Base-by-base conservation (phyloP, 2,797 vertebrate genomes). In the Periparus ater region DNA sequence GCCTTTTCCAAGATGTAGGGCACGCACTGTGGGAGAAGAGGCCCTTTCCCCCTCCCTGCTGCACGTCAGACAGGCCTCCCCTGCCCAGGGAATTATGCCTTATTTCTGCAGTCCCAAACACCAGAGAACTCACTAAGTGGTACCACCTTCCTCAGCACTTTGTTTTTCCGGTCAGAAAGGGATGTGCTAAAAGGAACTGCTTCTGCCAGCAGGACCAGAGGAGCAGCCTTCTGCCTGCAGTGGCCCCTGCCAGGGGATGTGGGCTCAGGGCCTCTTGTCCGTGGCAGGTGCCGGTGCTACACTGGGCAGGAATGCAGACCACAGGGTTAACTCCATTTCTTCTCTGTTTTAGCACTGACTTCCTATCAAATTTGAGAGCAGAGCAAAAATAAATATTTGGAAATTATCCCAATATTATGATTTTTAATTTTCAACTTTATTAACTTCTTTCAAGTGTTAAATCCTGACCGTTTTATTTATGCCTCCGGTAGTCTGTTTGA, bases 1-100 rank as follows among this genome's bases (percentile, higher is more conserved):
- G 98, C 98, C 98, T 97, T 98, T 98, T 97, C 95, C 96, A 94
- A 98, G 96, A 98, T 95, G 65, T 91, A 97, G 98, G 97, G 97
- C 96, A 89, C 11, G 57, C 89, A 96, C 94, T 19, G 92, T 62
- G 94, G 96, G 98, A 97, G 96, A 87, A 91, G 80, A 55, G 91
- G 74, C 22, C 27, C 15, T 26, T 17, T 38, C 17, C 54, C 73
- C 27, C 25, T 62, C 47, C 66, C 54, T 42, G n/a, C 92, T 34
- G 2, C 17, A 6, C 34, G 21, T 74, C 80, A 58, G 51, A 27
- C 51, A 65, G 44, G 66, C 60, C 63, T 91, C 51, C 88, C 83
- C 66, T 21, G 44, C 51, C 16, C 44, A 0, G 32, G 71, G 85
- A 95, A 65, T 63, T 55, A 7, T 40, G 76, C n/a, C 48, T 65